phyloP scores from a whole-genome alignment of 2,113 vertebrate species.

The Rhea pennata region DNA sequence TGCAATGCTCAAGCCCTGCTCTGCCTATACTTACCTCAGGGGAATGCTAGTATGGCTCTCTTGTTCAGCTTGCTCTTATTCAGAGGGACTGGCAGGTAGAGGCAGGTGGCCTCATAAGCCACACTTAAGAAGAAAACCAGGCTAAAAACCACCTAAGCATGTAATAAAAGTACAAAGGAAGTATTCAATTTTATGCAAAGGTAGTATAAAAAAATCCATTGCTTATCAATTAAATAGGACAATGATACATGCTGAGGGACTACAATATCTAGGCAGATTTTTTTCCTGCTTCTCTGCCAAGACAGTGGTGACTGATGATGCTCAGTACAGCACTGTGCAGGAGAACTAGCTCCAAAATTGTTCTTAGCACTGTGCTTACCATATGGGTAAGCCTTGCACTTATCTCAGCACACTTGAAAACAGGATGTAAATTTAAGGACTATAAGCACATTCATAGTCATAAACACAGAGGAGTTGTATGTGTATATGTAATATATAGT shows the following conservation, averaged over 20 bases:
- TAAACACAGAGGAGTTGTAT: not conserved
- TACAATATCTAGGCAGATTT: not conserved
- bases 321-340: not conserved
- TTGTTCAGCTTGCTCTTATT: not conserved
- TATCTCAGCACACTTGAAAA: slow-evolving; percentile 41
- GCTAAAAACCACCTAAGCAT: not conserved
- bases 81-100: not conserved
- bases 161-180: not conserved
- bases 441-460: not conserved
- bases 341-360: not conserved
- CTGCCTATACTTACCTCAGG: not conserved
- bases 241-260: not conserved
- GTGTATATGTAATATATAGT: not conserved
- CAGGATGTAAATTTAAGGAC: slow-evolving; percentile 19
- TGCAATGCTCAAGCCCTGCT: not conserved
- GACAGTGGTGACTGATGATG: not conserved
- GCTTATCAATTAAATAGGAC: not conserved
- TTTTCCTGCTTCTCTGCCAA: not conserved
- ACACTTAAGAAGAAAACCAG: not conserved
- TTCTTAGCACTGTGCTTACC: not conserved
- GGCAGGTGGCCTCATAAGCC: not conserved
- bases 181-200: not conserved
- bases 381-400: slow-evolving; percentile 14
- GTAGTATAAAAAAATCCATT: not conserved
- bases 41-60: not conserved